Conservation (phyloP, 2,888 invertebrate genomes). For the Drosophila birchii region DNA sequence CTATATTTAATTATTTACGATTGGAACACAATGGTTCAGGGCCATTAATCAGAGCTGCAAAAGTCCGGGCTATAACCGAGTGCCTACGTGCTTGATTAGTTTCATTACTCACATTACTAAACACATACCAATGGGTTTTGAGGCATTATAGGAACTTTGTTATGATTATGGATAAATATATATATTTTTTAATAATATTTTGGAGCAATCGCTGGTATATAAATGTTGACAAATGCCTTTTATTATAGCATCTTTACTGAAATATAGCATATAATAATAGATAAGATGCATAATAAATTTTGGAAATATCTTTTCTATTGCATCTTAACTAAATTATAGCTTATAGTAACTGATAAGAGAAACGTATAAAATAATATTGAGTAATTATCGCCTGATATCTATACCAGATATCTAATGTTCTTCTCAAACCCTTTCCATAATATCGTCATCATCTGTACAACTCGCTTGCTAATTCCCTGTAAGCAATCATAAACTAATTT, state of each 20-base stretch:
- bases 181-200: background rate
- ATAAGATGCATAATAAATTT: background rate
- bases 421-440: background rate
- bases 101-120: constrained; percentile 61
- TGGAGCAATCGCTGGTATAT: too few species aligned
- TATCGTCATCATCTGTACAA: constrained; percentile 10
- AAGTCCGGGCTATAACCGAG: constrained; percentile 19
- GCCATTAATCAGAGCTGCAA: constrained; percentile 74
- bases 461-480: constrained; percentile 67
- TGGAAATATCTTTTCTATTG: background rate
- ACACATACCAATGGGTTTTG: background rate
- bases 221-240: background rate
- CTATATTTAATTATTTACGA: constrained; percentile 78
- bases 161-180: background rate
- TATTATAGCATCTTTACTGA: too few species aligned
- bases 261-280: background rate
- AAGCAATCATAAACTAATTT: constrained; percentile 71
- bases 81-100: constrained; percentile 68
- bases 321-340: background rate
- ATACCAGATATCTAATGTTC: too few species aligned
- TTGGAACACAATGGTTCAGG: constrained; percentile 73
- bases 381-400: background rate
- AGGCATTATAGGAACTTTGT: background rate
- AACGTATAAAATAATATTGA: background rate
- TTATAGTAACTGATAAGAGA: background rate